Conservation (phyloP, 2,888 invertebrate genomes). For the Hirtodrosophila confusa region DNA sequence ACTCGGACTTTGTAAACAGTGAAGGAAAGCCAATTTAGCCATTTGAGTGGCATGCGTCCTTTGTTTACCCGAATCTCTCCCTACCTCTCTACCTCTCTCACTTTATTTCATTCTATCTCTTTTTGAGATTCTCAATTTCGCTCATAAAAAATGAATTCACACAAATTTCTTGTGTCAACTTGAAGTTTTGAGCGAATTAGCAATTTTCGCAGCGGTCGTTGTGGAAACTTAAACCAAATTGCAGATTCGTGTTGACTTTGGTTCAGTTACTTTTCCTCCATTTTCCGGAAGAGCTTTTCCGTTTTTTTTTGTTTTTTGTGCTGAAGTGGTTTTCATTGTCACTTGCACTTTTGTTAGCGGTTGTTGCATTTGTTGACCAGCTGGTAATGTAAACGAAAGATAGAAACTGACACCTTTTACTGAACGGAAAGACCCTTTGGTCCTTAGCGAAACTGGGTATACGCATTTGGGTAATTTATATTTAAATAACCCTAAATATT, state of each 20-base stretch:
- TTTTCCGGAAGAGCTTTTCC: conserved; percentile 1
- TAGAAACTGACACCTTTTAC: background rate
- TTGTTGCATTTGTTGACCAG: conserved; percentile 42
- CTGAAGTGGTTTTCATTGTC: conserved; percentile 15
- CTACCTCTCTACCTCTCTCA: conserved; percentile 7
- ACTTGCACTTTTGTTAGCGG: conserved; percentile 29
- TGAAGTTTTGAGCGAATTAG: conserved; percentile 62
- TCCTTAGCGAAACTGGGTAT: background rate
- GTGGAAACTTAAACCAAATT: conserved; percentile 59
- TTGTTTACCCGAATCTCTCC: conserved; percentile 7
- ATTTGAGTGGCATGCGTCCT: background rate
- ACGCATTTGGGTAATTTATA: background rate
- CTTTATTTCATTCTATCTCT: background rate
- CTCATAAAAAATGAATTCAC: conserved; percentile 52
- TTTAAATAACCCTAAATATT: conserved; percentile 1
- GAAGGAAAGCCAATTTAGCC: too few species aligned
- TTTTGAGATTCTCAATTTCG: background rate
- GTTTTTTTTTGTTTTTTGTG: conserved; percentile 8
- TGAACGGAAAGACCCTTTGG: background rate
- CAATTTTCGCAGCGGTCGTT: conserved; percentile 56
- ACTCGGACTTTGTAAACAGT: too few species aligned
- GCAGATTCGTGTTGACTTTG: conserved; percentile 68
- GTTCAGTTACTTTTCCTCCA: conserved; percentile 29
- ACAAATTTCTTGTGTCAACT: conserved; percentile 72
- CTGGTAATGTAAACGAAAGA: conserved; percentile 39